A percentile compares a stretch with the other conserved stretches of the same genome.
phyloP scores from a whole-genome alignment of 2,888 invertebrate species.

The Dasysyrphus albostriatus region DNA sequence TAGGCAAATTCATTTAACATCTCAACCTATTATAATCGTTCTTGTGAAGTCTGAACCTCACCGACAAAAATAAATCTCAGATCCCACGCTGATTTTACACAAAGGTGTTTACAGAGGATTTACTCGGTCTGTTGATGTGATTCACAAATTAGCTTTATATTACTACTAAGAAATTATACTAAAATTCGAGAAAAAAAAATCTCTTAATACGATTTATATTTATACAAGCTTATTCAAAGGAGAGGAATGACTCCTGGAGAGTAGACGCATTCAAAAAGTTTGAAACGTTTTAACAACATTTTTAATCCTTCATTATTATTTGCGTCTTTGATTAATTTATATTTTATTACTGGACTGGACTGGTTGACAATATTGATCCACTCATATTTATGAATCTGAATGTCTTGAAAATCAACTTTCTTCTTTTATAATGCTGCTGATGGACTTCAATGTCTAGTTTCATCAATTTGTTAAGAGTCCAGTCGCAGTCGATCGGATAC shows the following conservation, averaged over 20 bases:
- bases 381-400: background rate
- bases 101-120: conserved; percentile 1
- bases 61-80: background rate
- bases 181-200: background rate
- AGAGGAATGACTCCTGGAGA: conserved; percentile 11
- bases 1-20: background rate
- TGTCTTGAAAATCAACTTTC: conserved; percentile 28
- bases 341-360: too few species aligned
- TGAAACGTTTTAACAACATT: background rate
- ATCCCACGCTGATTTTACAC: conserved; percentile 18
- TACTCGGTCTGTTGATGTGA: background rate
- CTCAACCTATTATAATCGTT: background rate
- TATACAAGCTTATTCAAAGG: background rate
- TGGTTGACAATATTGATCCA: background rate
- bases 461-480: conserved; percentile 21
- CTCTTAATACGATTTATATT: conserved; percentile 2
- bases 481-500: background rate
- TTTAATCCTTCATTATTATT: background rate
- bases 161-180: background rate
- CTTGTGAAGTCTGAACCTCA: background rate
- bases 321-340: too few species aligned
- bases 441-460: background rate
- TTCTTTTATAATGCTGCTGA: background rate
- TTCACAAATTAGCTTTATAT: conserved; percentile 16
- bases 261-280: background rate